Conservation (phyloP, 2,113 vertebrate genomes). For the Atlantisia rogersi region DNA sequence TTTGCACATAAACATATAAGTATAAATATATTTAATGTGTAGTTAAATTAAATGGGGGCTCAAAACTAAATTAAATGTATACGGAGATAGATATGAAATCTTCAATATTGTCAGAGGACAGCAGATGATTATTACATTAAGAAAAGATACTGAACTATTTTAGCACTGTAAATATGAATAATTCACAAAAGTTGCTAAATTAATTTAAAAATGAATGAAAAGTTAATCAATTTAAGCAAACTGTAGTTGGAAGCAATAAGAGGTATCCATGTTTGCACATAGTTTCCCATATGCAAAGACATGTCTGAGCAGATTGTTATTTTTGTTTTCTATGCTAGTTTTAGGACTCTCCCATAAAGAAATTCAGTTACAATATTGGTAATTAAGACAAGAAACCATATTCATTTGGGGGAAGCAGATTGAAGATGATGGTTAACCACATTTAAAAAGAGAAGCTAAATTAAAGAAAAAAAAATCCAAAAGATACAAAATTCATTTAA, state of each 20-base stretch:
- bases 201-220: not conserved
- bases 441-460: constrained; percentile 50
- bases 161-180: not conserved
- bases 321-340: constrained; percentile 26
- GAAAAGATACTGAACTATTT: constrained; percentile 27
- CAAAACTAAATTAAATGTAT: not conserved
- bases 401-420: constrained; percentile 23
- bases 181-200: constrained; percentile 2
- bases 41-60: constrained; percentile 25
- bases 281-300: constrained; percentile 45
- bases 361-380: constrained; percentile 59
- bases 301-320: constrained; percentile 12
- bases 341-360: constrained; percentile 36
- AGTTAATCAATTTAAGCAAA: constrained; percentile 26
- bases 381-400: constrained; percentile 63
- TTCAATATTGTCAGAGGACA: constrained; percentile 22
- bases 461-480: constrained; percentile 48
- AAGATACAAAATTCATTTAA: constrained; percentile 64
- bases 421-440: constrained; percentile 4
- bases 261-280: constrained; percentile 61
- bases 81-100: constrained; percentile 6
- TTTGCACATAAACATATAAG: not conserved
- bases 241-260: constrained; percentile 3
- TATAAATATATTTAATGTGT: not conserved
- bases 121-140: not conserved